Conservation (phyloP, 2,888 invertebrate species). For the Noctua pronuba region DNA sequence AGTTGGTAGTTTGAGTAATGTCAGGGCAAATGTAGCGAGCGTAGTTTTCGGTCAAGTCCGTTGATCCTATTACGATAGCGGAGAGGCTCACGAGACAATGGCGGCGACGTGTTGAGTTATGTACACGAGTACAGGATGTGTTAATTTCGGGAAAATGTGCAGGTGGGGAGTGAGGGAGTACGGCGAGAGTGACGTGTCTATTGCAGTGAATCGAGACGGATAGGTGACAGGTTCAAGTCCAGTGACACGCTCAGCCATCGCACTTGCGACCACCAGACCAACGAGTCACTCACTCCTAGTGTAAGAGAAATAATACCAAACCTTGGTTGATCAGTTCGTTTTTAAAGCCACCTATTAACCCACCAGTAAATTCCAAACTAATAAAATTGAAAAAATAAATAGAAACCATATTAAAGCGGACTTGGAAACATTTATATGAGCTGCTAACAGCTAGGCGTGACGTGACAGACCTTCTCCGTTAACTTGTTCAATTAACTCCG, state of each 20-base stretch:
- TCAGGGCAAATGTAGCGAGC: slow-evolving; percentile 72
- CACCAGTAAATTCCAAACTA: not conserved
- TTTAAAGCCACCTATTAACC: not conserved
- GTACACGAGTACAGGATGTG: slow-evolving; percentile 8
- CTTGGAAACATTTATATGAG: not conserved
- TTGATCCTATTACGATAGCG: slow-evolving; percentile 74
- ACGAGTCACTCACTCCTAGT: not conserved
- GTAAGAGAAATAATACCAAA: not conserved
- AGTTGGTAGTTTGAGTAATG: slow-evolving; percentile 62
- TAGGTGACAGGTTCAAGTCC: not conserved
- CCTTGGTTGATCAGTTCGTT: not conserved
- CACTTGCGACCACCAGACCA: not conserved
- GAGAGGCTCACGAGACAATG: slow-evolving; percentile 57
- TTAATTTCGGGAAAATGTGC: slow-evolving; percentile 26
- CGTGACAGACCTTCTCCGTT: slow-evolving; percentile 21
- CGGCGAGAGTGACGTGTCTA: not conserved
- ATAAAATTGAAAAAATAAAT: not conserved
- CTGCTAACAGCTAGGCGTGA: not conserved
- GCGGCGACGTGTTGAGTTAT: slow-evolving; percentile 42
- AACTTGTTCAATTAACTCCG: slow-evolving; percentile 25
- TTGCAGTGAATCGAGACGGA: not conserved
- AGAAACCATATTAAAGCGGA: not conserved
- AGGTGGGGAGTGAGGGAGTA: not conserved
- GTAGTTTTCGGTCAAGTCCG: slow-evolving; percentile 73
- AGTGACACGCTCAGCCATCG: not conserved